These are phyloP conservation scores for Corythaeola cristata DNA, from an alignment of 2,113 vertebrate species.

Conservation along the genomic window DNA sequence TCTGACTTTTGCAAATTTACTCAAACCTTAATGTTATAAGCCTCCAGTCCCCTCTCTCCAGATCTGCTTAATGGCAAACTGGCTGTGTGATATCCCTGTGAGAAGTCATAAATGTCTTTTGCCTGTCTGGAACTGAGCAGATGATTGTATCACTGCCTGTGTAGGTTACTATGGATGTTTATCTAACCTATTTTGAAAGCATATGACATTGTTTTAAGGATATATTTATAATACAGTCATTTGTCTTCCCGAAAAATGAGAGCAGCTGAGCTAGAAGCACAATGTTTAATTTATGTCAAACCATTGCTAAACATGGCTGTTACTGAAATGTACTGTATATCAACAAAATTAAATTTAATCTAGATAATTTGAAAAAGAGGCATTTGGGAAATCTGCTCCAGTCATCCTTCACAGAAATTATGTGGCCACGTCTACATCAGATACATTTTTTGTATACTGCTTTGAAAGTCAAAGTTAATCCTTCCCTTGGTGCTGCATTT, in stretches of 20 bases:
- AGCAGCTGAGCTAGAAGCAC: background rate
- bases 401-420: background rate
- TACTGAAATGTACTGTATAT: background rate
- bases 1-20: background rate
- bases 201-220: background rate
- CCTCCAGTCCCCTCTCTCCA: background rate
- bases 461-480: background rate
- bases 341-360: slow-evolving; percentile 15
- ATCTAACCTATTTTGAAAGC: background rate
- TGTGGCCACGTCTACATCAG: background rate
- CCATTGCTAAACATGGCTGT: background rate
- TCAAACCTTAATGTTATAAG: background rate
- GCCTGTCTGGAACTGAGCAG: background rate
- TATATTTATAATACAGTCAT: background rate
- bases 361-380: slow-evolving; percentile 23
- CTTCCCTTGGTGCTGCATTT: background rate
- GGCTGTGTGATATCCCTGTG: background rate
- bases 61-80: background rate
- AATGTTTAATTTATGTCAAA: slow-evolving; percentile 14
- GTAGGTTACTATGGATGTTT: background rate
- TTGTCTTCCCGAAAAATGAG: background rate
- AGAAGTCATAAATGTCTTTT: background rate
- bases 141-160: background rate
- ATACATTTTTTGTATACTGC: background rate
- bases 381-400: background rate